phyloP scores from a whole-genome alignment of 1,140 invertebrate genomes.

The Pseudomyrmex sp. region DNA sequence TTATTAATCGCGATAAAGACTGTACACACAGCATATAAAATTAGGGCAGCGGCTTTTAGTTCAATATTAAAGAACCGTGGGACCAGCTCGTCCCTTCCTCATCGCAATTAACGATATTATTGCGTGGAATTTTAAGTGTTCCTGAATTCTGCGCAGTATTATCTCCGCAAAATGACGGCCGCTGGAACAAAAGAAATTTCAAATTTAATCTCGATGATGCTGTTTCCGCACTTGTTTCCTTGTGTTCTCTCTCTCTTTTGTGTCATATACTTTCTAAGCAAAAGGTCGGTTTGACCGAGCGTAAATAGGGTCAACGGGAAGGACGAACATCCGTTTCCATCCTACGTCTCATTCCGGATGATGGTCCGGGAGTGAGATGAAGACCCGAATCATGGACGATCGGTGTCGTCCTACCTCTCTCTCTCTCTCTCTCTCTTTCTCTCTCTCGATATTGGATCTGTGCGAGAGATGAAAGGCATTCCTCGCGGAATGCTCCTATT shows the following conservation, averaged over 20 bases:
- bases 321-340: conserved; percentile 37
- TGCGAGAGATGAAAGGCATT: conserved; percentile 63
- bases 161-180: background rate
- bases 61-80: background rate
- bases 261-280: conserved; percentile 35
- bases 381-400: conserved; percentile 29
- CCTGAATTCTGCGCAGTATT: background rate
- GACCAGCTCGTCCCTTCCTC: background rate
- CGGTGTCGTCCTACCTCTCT: conserved; percentile 5
- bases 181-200: background rate
- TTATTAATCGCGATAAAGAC: background rate
- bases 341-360: conserved; percentile 44
- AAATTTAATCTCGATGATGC: conserved; percentile 39
- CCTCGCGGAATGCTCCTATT: conserved; percentile 52
- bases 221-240: conserved; percentile 4
- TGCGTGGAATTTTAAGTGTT: conserved; percentile 1
- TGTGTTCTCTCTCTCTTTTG: conserved; percentile 8
- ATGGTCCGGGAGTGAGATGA: conserved; percentile 16
- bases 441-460: conserved; percentile 63
- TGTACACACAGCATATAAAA: background rate
- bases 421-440: conserved; percentile 22
- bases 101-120: background rate
- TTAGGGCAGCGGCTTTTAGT: background rate
- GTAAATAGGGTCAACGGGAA: conserved; percentile 46
- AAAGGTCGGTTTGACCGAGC: conserved; percentile 44